Evolutionary conservation across 2,888 invertebrate species (phyloP), one percentile per base, ranked within the genome.

Genomic region (Odontocerum albicorne): DNA sequence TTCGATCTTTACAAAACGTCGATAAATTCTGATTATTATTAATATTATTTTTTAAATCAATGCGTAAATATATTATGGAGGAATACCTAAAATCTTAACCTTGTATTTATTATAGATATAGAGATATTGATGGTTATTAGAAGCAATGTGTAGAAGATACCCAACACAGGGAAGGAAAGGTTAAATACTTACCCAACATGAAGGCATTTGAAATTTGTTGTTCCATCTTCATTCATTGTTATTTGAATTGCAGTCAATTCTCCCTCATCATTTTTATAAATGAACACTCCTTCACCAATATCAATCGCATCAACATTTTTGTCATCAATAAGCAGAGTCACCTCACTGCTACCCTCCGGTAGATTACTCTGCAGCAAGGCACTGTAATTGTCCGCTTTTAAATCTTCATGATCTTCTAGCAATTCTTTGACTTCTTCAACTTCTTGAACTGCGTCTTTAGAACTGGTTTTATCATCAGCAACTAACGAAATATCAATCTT

Each of bases 251-350:
- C 77, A 0, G 76, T 76, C 33, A 77, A 64, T 60, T 77, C 77
- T 16, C 62, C 69, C 1, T 74, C 76, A 19, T 71, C 70, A 57
- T 71, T 73, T 46, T 77, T 67, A 62, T 78, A 78, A 63, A 78
- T 67, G 64, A 77, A 78, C 32, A 78, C 63, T 21, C 75, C 75
- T 63, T 77, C 75, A 2, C 78, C 77, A 64, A 77, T 77, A 61
- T 74, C 74, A 64, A 78, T 75, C 3, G 76, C 77, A 65, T 77
- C 73, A 40, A 77, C 74, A 65, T 75, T 75, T 59, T 70, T 76
- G 22, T 77, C 78, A 66, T 77, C 74, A 58, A 78, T 77, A 47
- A 74, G 73, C 42, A 78, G 68, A 57, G 73, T 69, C 60, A 77
- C 75, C 65, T 54, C 55, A 33, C 56, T 56, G 33, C 57, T 62